Evolutionary conservation across 2,797 vertebrate species (phyloP).

Genomic region (Sus cebifrons): DNA sequence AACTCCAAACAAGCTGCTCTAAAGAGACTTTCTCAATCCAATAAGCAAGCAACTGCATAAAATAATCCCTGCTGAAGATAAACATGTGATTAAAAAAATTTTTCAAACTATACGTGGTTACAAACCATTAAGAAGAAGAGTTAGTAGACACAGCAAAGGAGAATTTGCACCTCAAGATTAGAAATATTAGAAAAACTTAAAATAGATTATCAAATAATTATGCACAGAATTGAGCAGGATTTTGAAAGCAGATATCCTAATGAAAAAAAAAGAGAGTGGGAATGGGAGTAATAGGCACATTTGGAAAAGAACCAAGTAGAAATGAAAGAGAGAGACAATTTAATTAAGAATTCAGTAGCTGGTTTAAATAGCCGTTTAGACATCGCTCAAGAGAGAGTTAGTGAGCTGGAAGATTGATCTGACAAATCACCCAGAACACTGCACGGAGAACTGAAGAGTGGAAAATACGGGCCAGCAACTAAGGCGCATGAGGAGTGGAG

Average conservation of each 20-base stretch:
- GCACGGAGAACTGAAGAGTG: neutral
- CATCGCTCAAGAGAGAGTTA: slow-evolving; percentile 57
- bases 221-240: neutral
- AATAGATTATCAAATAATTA: neutral
- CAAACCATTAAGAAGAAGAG: neutral
- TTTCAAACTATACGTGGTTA: neutral
- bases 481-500: neutral
- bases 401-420: slow-evolving; percentile 43
- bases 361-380: slow-evolving; percentile 58
- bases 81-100: neutral
- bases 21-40: neutral
- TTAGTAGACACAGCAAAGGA: neutral
- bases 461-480: neutral
- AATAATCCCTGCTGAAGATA: neutral
- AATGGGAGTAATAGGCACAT: neutral
- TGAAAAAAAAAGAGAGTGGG: neutral
- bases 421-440: neutral
- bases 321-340: slow-evolving; percentile 32
- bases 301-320: neutral
- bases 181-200: neutral
- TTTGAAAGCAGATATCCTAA: neutral
- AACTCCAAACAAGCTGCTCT: neutral
- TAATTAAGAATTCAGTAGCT: slow-evolving; percentile 31
- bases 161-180: neutral
- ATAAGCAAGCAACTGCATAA: neutral